Evolutionary conservation across 2,888 invertebrate genomes (phyloP).

Genomic region (Gibbula magus): DNA sequence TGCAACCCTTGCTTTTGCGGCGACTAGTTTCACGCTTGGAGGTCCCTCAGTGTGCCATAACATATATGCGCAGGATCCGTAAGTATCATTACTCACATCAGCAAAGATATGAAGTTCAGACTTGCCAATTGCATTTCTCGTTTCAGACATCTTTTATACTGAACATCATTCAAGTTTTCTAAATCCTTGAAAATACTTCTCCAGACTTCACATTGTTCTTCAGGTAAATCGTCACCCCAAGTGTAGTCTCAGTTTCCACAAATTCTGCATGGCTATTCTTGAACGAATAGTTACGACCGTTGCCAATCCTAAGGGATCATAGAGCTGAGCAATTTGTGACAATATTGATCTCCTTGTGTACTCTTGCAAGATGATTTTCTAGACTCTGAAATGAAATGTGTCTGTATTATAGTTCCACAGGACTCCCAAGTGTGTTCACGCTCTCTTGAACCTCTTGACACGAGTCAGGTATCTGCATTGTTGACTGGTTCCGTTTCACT

Average conservation of each 20-base stretch:
- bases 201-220: not conserved
- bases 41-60: not conserved
- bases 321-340: too few relatives aligned
- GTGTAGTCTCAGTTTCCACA: not conserved
- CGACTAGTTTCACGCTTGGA: not conserved
- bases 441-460: not conserved
- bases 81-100: not conserved
- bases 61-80: not conserved
- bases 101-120: slow-evolving; percentile 1
- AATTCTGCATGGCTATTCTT: slow-evolving; percentile 20
- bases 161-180: not conserved
- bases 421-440: slow-evolving; percentile 18
- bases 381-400: not conserved
- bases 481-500: not conserved
- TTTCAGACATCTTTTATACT: slow-evolving; percentile 17
- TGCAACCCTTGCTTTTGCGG: slow-evolving; percentile 21
- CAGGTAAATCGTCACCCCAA: slow-evolving; percentile 7
- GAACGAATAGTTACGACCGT: not conserved
- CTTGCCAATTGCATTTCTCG: not conserved
- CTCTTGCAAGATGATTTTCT: not conserved
- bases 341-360: not conserved
- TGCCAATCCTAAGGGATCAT: slow-evolving; percentile 9
- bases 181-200: not conserved
- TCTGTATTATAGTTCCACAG: not conserved
- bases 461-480: not conserved